Evolutionary conservation across 2,888 invertebrate species (phyloP).

Genomic region (Zygogramma bicolorata): DNA sequence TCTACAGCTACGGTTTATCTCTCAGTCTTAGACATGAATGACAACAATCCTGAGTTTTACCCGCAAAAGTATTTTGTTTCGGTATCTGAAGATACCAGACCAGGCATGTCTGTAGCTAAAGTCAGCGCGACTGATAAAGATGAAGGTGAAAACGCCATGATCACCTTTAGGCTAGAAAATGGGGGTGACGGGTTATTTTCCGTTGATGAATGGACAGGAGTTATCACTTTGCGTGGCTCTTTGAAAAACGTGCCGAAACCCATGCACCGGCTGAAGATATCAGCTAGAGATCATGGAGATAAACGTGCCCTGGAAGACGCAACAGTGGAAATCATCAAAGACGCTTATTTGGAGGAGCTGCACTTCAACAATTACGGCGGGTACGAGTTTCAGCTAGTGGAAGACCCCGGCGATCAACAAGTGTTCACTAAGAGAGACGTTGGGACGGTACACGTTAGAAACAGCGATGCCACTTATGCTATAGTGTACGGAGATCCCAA

Average conservation of each 20-base stretch:
- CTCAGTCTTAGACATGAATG: slow-evolving; percentile 88
- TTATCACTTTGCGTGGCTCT: slow-evolving; percentile 77
- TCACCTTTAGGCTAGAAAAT: slow-evolving; percentile 82
- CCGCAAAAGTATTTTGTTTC: slow-evolving; percentile 87
- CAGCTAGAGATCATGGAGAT: slow-evolving; percentile 86
- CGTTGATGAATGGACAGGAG: slow-evolving; percentile 83
- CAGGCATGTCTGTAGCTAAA: slow-evolving; percentile 77
- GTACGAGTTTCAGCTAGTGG: slow-evolving; percentile 85
- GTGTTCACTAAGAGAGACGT: slow-evolving; percentile 78
- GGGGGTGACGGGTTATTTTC: slow-evolving; percentile 85
- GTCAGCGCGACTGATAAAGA: slow-evolving; percentile 89
- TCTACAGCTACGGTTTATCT: slow-evolving; percentile 90
- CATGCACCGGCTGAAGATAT: slow-evolving; percentile 79
- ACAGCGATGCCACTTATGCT: slow-evolving; percentile 72
- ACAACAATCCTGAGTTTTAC: slow-evolving; percentile 93
- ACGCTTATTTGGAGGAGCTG: slow-evolving; percentile 77
- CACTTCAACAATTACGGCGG: slow-evolving; percentile 82
- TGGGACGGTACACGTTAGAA: slow-evolving; percentile 78
- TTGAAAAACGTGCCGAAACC: slow-evolving; percentile 75
- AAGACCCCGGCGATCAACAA: slow-evolving; percentile 79
- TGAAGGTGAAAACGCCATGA: slow-evolving; percentile 87
- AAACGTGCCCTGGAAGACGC: slow-evolving; percentile 80
- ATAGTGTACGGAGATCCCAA: slow-evolving; percentile 86
- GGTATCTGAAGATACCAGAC: slow-evolving; percentile 76
- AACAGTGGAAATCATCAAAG: slow-evolving; percentile 83